These are phyloP conservation scores for Chiloscyllium plagiosum DNA, from an alignment of 2,113 vertebrate genomes.

Conservation along the genomic window DNA sequence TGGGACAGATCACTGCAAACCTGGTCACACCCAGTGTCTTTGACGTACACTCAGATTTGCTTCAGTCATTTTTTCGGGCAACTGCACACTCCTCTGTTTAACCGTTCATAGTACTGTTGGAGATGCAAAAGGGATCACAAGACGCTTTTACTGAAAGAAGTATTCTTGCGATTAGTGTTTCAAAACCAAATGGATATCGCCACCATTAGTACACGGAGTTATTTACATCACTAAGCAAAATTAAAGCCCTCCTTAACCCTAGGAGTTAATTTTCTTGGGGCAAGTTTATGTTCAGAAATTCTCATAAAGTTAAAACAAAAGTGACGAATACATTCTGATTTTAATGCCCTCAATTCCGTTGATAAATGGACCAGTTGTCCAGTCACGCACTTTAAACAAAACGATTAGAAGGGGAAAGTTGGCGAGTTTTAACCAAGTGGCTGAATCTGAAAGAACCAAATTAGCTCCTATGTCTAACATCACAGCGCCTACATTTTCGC, in stretches of 20 bases:
- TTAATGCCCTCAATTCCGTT: neutral
- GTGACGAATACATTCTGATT: neutral
- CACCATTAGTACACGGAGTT: neutral
- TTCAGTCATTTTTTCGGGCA: neutral
- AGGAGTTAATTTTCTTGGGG: neutral
- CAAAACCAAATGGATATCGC: neutral
- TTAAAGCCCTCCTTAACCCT: neutral
- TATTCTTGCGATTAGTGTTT: neutral
- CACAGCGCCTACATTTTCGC: neutral
- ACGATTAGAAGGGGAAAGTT: neutral
- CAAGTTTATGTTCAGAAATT: neutral
- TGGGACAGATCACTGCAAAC: neutral
- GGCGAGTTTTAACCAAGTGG: neutral
- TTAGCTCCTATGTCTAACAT: neutral
- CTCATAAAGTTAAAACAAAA: neutral
- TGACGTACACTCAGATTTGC: neutral
- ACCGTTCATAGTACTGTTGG: neutral
- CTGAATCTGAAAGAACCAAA: neutral
- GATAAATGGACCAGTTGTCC: neutral
- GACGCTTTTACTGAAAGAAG: neutral
- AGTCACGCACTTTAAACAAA: neutral
- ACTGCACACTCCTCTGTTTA: neutral
- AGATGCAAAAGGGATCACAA: neutral
- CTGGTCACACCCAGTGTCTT: neutral
- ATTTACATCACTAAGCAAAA: neutral